Evolutionary conservation across 2,888 invertebrate species (phyloP), one percentile per base, ranked within the genome.

Genomic region (Dascillus cervinus): DNA sequence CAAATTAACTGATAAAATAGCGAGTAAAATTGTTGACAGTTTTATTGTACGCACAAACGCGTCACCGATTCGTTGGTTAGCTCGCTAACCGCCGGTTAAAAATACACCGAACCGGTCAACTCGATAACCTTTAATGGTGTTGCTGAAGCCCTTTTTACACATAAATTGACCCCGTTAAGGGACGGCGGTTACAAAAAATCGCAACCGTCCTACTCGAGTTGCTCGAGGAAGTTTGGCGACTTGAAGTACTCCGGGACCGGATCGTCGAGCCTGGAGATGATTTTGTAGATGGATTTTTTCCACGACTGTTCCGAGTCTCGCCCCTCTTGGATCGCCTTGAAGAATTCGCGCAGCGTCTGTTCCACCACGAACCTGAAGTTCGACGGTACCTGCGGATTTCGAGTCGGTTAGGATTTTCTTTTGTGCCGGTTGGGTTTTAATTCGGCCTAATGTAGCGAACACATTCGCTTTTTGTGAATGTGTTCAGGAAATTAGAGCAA

Each of bases 271-370:
- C 97, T 83, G 57, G 96, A 95, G 69, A 99, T 99, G 60, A 99
- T 86, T 70, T 99, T 99, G 79, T 99, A 99, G 70, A 99, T 99
- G 58, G 95, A 87, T 70, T 99, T 99, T 75, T 99, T 99, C 98
- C 98, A 99, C 60, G 96, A 96, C 67, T 96, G 97, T 65, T 99
- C 98, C 39, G 82, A 75, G 71, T 99, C 98, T 69, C 96, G 94
- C 50, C 91, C 92, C 58, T 87, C 82, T 65, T 89, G 87, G 62
- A 99, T 89, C 52, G 98, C 91, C 69, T 92, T 90, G 84, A 90
- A 98, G 77, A 99, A 99, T 72, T 99, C 98, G 50, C 91, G 80
- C 46, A 99, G 75, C 37, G 98, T 97, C 68, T 94, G 90, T 67
- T 99, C 95, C 43, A 97, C 90, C 52, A 97, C 96, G 66, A 81